These are phyloP conservation scores for Florisuga fusca DNA, from an alignment of 2,797 vertebrate genomes.

Conservation along the genomic window DNA sequence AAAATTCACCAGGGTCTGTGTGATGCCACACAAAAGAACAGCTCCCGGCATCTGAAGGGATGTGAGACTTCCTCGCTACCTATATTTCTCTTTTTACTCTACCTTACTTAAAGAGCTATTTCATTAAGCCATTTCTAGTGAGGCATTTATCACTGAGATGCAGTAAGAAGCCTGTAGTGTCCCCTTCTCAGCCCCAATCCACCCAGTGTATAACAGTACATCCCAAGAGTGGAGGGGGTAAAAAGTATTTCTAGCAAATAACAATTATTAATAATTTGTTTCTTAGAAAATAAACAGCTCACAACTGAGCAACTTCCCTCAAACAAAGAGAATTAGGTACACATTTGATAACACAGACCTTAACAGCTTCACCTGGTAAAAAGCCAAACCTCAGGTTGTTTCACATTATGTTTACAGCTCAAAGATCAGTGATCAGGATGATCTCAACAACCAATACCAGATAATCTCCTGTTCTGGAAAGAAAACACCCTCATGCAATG, in stretches of 20 bases:
- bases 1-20: background rate
- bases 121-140: background rate
- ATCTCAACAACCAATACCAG: background rate
- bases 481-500: background rate
- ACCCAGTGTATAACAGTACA: background rate
- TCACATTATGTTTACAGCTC: background rate
- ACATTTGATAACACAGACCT: background rate
- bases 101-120: background rate
- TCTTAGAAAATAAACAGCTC: background rate
- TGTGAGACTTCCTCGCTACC: background rate
- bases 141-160: background rate
- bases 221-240: background rate
- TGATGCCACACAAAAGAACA: background rate
- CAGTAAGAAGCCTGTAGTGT: background rate
- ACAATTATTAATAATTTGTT: background rate
- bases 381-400: background rate
- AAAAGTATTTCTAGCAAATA: background rate
- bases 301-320: background rate
- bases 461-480: background rate
- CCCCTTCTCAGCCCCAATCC: background rate
- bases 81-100: background rate
- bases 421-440: background rate
- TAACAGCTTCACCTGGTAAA: background rate
- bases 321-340: background rate
- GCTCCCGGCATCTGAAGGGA: background rate